phyloP scores from a whole-genome alignment of 2,113 vertebrate species.

The Stegostoma tigrinum region DNA sequence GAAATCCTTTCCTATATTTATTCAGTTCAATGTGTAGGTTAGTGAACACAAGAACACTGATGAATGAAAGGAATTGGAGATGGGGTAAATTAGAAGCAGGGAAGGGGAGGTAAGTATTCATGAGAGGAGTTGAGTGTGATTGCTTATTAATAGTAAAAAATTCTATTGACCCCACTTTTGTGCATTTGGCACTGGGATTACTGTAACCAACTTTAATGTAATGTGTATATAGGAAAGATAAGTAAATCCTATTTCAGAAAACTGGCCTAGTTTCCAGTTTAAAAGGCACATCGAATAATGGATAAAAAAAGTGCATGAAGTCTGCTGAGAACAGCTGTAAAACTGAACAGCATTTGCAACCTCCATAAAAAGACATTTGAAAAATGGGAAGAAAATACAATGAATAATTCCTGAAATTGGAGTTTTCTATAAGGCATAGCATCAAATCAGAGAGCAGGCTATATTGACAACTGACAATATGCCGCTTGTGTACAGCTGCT shows the following conservation, averaged over 20 bases:
- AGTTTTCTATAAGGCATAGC: not conserved
- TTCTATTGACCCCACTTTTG: not conserved
- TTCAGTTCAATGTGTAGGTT: not conserved
- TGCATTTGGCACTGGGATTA: not conserved
- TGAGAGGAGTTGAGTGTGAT: not conserved
- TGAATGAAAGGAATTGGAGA: not conserved
- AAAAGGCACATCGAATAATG: not conserved
- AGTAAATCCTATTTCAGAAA: not conserved
- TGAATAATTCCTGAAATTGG: conserved; percentile 18
- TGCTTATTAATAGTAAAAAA: not conserved
- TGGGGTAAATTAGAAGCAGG: not conserved
- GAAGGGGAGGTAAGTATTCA: not conserved
- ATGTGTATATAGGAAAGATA: not conserved
- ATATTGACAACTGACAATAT: conserved; percentile 9
- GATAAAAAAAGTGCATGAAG: not conserved
- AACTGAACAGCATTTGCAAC: not conserved
- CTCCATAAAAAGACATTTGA: conserved; percentile 1
- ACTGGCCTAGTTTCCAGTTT: not conserved
- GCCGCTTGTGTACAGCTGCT: not conserved
- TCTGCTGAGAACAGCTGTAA: not conserved
- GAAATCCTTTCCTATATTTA: not conserved
- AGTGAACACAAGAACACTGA: not conserved
- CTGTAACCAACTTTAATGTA: not conserved
- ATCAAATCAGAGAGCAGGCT: not conserved
- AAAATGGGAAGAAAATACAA: conserved; percentile 6